Base-by-base conservation (phyloP, 2,113 vertebrate genomes). In the Dipodomys spectabilis region DNA sequence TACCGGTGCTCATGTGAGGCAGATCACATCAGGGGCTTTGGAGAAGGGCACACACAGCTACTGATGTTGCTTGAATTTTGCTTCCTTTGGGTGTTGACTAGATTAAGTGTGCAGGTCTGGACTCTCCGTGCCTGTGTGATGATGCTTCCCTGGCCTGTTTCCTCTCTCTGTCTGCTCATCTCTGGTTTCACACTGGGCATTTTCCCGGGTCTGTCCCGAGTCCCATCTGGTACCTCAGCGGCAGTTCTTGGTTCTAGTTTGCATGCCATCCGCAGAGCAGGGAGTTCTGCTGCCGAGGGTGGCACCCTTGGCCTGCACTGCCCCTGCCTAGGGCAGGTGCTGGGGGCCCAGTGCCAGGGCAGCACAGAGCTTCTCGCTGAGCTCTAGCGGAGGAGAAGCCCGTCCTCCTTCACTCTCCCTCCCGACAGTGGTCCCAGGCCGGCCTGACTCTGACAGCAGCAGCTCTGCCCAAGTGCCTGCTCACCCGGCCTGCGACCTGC, bases 171-270 rank as follows among this genome's bases (percentile, higher is more conserved):
- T 30, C 12, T 0, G 16, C 5, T 30, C 4, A 19, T 30, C 32
- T 72, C 49, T 62, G 15, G 57, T n/a, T 60, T 30, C 28, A 44
- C 20, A 44, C 2, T 6, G 10, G 82, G 28, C 9, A 0, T 20
- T 62, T 64, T 7, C 1, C 23, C 12, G 35, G 25, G 67, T 44
- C 82, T n/a, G 74, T 25, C 60, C 6, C 15, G 15, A n/a, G 60
- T 80, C 45, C 2, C 15, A 25, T 13, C 16, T 7, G 6, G 57
- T 6, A 2, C 12, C 1, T 16, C 45, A 0, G 6, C 1, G 15
- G 45, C 2, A 7, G 64, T 71, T 53, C 62, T 71, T 49, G 53
- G 53, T 57, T 11, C 53, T 57, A 57, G 53, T 57, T 57, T 13
- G 15, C 53, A 16, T 57, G 53, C 53, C 16, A 57, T 8, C 4